Conservation (phyloP, 2,113 vertebrate species). For the Hippocampus comes region DNA sequence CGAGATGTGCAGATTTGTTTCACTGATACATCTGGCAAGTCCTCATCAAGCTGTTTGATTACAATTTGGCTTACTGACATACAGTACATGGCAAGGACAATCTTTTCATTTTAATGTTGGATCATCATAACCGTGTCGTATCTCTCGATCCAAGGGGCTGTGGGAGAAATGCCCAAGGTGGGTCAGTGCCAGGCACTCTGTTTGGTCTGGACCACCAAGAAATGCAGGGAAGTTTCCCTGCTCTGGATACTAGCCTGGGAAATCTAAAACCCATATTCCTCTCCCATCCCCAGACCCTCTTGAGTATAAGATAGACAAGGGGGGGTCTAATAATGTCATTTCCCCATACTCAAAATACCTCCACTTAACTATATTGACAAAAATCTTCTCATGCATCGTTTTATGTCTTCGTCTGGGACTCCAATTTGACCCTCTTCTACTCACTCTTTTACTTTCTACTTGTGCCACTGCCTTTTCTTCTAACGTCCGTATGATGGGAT, state of each 20-base stretch:
- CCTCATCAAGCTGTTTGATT: too few relatives aligned
- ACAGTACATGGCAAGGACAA: too few relatives aligned
- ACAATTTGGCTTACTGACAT: too few relatives aligned
- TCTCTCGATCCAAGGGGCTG: slow-evolving; percentile 5
- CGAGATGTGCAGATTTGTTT: not conserved
- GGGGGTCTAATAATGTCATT: slow-evolving; percentile 40
- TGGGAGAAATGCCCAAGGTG: slow-evolving; percentile 23
- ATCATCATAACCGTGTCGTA: not conserved
- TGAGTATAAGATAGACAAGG: slow-evolving; percentile 33
- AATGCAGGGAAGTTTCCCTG: slow-evolving; percentile 77
- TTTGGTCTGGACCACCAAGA: slow-evolving; percentile 57
- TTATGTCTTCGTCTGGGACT: slow-evolving; percentile 17
- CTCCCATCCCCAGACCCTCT: slow-evolving; percentile 48
- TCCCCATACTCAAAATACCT: slow-evolving; percentile 63
- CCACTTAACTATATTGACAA: slow-evolving; percentile 17
- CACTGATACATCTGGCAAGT: too few relatives aligned
- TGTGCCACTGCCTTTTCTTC: not conserved
- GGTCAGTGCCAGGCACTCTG: slow-evolving; percentile 33
- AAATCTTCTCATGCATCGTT: slow-evolving; percentile 18
- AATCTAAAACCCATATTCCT: slow-evolving; percentile 61
- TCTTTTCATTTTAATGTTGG: not conserved
- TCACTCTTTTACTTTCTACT: slow-evolving; percentile 10
- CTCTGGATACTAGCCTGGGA: slow-evolving; percentile 59
- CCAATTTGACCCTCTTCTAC: slow-evolving; percentile 4
- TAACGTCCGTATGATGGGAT: not conserved